Base-by-base conservation (phyloP, 2,113 vertebrate genomes). In the Pao palembangensis region DNA sequence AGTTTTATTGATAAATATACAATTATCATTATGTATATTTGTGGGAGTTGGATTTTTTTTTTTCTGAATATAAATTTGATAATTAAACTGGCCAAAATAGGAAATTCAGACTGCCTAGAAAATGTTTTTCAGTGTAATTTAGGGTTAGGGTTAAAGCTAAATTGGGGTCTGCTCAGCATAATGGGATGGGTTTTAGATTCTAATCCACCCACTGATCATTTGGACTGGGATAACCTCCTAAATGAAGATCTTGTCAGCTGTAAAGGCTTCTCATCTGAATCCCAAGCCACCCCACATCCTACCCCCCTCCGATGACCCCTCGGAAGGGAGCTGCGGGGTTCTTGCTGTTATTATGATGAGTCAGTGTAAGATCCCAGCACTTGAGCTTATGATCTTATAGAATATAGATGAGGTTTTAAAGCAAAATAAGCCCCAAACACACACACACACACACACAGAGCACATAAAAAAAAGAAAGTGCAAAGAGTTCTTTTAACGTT, bases 301-400 rank as follows among this genome's bases (percentile, higher is more conserved):
- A 47, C 51, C 42, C 48, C 34, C 58, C 64, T 50, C 58, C 55
- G 6, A 44, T 51, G 42, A 51, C 62, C n/a, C 20, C 44, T 2
- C 23, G 3, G 25, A 57, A 64, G 63, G 8, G 20, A 47, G 55
- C 80, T 13, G 70, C 60, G 25, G 50, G 81, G 63, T 51, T 31
- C 63, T 78, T 57, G 51, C 63, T 80, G 64, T 55, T 65, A 80
- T 83, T 85, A 57, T 85, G 85, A 85, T 81, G 78, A 88, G 75
- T 88, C 86, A 87, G 79, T 67, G 67, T 67, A 64, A 71, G 65
- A 78, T 67, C 68, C 47, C 42, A 0, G 52, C 58, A 55, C 61
- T 66, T 47, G 53, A 38, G 69, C 75, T 61, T 50, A 73, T 61
- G 66, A 68, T 76, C 13, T 83, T 51, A 66, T 65, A 65, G 65